Evolutionary conservation across 2,888 invertebrate species (phyloP).

Genomic region (Bimastos eiseni): DNA sequence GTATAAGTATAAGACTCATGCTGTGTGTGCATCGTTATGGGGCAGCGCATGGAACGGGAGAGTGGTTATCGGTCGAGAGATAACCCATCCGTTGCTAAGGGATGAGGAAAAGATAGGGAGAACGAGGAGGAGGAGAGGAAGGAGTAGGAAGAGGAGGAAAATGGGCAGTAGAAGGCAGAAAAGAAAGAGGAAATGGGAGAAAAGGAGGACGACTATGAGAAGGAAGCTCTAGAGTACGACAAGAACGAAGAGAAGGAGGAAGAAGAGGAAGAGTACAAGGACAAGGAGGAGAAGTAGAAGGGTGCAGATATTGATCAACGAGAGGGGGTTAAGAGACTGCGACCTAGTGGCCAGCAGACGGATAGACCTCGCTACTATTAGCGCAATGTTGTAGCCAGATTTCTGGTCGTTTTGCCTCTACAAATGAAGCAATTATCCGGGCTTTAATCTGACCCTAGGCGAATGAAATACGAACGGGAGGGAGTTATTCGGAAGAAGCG

Average conservation of each 20-base stretch:
- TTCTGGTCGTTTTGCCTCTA: constrained; percentile 4
- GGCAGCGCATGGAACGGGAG: not conserved
- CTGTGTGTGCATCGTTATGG: too few species aligned
- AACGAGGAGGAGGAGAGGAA: too few species aligned
- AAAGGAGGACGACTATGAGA: not conserved
- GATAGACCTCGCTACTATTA: not conserved
- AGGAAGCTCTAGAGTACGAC: too few species aligned
- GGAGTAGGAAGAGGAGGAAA: too few species aligned
- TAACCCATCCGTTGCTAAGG: too few species aligned
- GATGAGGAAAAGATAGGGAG: too few species aligned
- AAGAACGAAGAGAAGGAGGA: not conserved
- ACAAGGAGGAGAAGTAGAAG: not conserved
- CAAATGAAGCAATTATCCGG: not conserved
- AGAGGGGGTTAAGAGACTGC: not conserved
- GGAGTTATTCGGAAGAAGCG: not conserved
- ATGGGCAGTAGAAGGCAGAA: not conserved
- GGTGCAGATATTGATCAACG: not conserved
- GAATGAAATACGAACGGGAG: not conserved
- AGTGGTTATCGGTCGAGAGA: too few species aligned
- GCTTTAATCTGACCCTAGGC: not conserved
- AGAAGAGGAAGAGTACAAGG: not conserved
- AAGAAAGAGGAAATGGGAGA: not conserved
- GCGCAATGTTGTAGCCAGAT: not conserved
- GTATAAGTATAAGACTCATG: too few species aligned
- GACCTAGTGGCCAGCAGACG: not conserved